Evolutionary conservation across 1,140 invertebrate species (phyloP).

Genomic region (Propsilocerus akamusi): DNA sequence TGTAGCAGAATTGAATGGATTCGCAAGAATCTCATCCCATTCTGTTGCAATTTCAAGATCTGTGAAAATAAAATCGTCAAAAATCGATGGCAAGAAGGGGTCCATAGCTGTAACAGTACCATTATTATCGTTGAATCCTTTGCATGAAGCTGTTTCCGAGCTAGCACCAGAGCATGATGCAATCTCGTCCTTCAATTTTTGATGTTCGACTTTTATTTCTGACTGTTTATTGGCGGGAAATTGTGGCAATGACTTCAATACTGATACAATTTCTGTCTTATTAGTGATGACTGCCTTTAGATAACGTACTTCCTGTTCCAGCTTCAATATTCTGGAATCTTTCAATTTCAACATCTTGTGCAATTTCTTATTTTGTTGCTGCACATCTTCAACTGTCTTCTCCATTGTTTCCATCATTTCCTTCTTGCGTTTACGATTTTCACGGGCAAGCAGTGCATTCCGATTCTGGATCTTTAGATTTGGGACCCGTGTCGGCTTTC

Average conservation of each 20-base stretch:
- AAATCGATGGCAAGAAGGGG: slow-evolving; percentile 11
- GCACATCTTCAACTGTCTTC: slow-evolving; percentile 24
- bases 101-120: not conserved
- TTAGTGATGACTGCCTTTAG: slow-evolving; percentile 31
- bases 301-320: slow-evolving; percentile 30
- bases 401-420: slow-evolving; percentile 32
- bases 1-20: slow-evolving; percentile 9
- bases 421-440: slow-evolving; percentile 36
- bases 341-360: slow-evolving; percentile 26
- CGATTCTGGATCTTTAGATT: slow-evolving; percentile 17
- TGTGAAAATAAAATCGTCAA: slow-evolving; percentile 12
- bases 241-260: slow-evolving; percentile 18
- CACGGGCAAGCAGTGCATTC: slow-evolving; percentile 35
- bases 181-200: slow-evolving; percentile 9
- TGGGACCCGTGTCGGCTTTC: slow-evolving; percentile 15
- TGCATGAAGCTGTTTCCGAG: not conserved
- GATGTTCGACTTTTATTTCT: slow-evolving; percentile 8
- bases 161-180: not conserved
- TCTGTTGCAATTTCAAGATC: slow-evolving; percentile 8
- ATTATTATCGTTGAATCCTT: not conserved
- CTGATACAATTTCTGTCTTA: slow-evolving; percentile 23
- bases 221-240: slow-evolving; percentile 7
- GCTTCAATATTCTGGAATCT: slow-evolving; percentile 21
- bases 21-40: slow-evolving; percentile 6
- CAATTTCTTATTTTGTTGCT: slow-evolving; percentile 28